A percentile compares a stretch with the other conserved stretches of the same genome.
phyloP scores from a whole-genome alignment of 1,140 invertebrate species.

The Muscidifurax raptorellus region DNA sequence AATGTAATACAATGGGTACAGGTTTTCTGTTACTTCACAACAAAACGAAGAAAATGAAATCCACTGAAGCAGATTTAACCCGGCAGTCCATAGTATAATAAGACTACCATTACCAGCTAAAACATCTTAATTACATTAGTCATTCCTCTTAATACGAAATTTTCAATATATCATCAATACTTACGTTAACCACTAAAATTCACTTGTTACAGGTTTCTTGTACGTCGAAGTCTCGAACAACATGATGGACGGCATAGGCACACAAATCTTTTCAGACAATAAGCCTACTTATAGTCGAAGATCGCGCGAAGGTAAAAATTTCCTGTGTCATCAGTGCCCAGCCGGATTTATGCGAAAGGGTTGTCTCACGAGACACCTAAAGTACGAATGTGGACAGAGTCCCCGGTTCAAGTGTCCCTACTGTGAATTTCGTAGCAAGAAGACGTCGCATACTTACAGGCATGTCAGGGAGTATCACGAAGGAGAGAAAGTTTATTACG shows the following conservation, averaged over 20 bases:
- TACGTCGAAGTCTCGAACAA: slow-evolving; percentile 2
- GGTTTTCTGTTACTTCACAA: background rate
- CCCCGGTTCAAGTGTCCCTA: slow-evolving; percentile 85
- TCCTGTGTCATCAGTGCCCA: slow-evolving; percentile 55
- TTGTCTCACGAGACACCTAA: slow-evolving; percentile 61
- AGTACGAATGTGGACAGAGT: slow-evolving; percentile 87
- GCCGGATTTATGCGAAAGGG: slow-evolving; percentile 56
- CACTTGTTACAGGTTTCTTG: slow-evolving; percentile 27
- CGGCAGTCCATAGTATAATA: background rate
- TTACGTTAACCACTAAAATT: background rate
- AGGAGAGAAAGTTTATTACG: slow-evolving; percentile 10
- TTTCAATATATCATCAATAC: background rate
- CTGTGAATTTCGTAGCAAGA: slow-evolving; percentile 72
- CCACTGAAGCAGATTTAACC: no score
- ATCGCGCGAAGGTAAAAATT: slow-evolving; percentile 7
- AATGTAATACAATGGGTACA: background rate
- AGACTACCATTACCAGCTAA: background rate
- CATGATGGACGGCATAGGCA: background rate
- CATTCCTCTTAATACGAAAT: background rate
- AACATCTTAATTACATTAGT: background rate
- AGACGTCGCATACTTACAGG: slow-evolving; percentile 38
- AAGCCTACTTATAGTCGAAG: background rate
- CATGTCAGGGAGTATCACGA: slow-evolving; percentile 22
- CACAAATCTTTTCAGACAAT: background rate
- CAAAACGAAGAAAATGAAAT: background rate